A percentile compares a stretch with the other conserved stretches of the same genome.
Evolutionary conservation across 2,888 invertebrate species (phyloP).

Genomic region (Petrolisthes cinctipes): DNA sequence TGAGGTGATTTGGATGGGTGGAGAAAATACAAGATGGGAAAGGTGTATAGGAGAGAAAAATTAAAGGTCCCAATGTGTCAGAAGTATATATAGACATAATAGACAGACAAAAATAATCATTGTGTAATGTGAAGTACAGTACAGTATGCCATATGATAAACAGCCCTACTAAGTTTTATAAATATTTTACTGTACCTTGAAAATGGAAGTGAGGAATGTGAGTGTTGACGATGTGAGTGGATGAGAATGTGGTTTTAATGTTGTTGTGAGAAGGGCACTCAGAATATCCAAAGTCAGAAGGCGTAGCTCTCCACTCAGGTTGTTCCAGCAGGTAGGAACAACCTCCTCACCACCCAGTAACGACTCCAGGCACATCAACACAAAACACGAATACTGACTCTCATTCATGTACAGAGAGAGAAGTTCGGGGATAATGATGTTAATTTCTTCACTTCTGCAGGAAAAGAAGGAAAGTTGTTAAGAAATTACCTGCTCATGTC

Average conservation of each 20-base stretch:
- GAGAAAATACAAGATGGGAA: no score
- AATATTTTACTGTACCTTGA: slow-evolving; percentile 25
- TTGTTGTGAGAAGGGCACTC: slow-evolving; percentile 11
- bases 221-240: not conserved
- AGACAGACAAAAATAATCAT: not conserved
- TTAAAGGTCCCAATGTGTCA: not conserved
- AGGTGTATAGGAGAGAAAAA: no score
- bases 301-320: slow-evolving; percentile 18
- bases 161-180: no score
- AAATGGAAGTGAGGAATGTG: slow-evolving; percentile 18
- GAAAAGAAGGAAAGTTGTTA: not conserved
- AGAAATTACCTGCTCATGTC: no score
- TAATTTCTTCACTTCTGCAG: slow-evolving; percentile 1
- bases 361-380: slow-evolving; percentile 37
- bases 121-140: not conserved
- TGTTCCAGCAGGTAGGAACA: slow-evolving; percentile 21
- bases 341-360: slow-evolving; percentile 3
- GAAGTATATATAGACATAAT: not conserved
- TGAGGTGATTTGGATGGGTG: no score
- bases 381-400: slow-evolving; percentile 42
- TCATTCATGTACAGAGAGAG: slow-evolving; percentile 32
- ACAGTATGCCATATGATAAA: not conserved
- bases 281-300: slow-evolving; percentile 32
- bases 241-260: slow-evolving; percentile 10
- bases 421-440: not conserved